These are phyloP conservation scores for Sycophila sp. DNA, from an alignment of 1,140 invertebrate genomes.

Conservation along the genomic window DNA sequence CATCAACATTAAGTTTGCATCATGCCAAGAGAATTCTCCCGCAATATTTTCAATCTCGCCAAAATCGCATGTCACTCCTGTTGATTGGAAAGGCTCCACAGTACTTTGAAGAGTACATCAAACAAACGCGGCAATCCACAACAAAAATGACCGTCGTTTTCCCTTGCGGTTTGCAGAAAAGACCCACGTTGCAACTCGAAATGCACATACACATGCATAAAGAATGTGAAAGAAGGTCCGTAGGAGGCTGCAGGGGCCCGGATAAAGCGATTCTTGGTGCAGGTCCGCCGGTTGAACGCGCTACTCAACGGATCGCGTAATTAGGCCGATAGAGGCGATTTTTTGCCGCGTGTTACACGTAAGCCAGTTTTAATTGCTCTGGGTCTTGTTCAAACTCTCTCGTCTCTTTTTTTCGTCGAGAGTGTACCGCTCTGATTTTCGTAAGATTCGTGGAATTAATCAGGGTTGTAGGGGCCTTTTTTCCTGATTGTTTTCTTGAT, in stretches of 20 bases:
- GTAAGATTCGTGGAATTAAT: constrained; percentile 23
- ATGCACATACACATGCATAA: constrained; percentile 1
- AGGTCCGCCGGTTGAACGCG: no score
- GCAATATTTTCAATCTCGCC: no score
- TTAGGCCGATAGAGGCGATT: constrained; percentile 32
- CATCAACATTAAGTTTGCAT: no score
- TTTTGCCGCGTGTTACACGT: neutral
- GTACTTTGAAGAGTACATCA: no score
- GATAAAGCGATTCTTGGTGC: constrained; percentile 19
- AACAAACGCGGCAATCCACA: neutral
- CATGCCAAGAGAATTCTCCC: no score
- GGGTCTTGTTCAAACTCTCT: constrained; percentile 2
- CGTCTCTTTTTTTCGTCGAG: neutral
- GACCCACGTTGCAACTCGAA: neutral
- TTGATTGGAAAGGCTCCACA: no score
- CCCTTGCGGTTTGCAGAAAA: neutral
- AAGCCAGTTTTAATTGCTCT: constrained; percentile 33
- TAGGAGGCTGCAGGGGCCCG: neutral
- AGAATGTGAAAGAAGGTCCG: neutral
- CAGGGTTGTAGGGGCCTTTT: neutral
- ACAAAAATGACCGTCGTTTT: neutral
- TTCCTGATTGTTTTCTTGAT: constrained; percentile 9
- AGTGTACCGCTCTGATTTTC: neutral
- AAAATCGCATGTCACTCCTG: no score
- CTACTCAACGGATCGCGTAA: neutral